Evolutionary conservation across 1,140 invertebrate species (phyloP).

Genomic region (Temnothorax longispinosus): DNA sequence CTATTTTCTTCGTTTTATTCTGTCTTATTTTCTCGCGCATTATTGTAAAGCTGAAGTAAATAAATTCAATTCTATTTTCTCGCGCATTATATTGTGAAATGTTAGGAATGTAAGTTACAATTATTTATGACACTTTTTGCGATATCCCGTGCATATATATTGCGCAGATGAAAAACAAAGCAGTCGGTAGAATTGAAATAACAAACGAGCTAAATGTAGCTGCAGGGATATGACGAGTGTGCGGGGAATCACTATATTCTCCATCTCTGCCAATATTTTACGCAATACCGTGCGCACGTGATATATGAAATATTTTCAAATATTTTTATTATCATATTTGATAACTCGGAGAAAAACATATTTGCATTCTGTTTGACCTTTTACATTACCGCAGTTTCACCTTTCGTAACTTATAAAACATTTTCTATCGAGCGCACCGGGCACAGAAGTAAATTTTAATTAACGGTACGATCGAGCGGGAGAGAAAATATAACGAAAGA

Average conservation of each 20-base stretch:
- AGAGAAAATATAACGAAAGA: neutral
- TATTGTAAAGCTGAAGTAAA: no score
- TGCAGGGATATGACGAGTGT: neutral
- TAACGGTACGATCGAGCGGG: neutral
- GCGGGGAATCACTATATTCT: neutral
- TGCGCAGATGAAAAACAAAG: neutral
- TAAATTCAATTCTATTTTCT: neutral
- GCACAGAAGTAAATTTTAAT: neutral
- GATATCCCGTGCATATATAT: neutral
- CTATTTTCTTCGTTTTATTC: neutral
- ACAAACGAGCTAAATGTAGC: conserved; percentile 48
- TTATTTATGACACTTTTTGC: neutral
- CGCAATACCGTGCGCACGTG: neutral
- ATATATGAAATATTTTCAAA: conserved; percentile 2
- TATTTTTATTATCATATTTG: neutral
- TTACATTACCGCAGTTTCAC: neutral
- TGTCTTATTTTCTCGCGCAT: neutral
- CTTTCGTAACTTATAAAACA: neutral
- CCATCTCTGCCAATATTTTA: neutral
- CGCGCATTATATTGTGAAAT: neutral
- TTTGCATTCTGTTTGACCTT: neutral
- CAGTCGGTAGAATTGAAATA: conserved; percentile 9
- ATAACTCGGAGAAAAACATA: neutral
- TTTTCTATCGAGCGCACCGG: neutral
- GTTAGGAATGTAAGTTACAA: neutral